phyloP scores from a whole-genome alignment of 1,140 invertebrate species.

The Zaprionus tsacasi region DNA sequence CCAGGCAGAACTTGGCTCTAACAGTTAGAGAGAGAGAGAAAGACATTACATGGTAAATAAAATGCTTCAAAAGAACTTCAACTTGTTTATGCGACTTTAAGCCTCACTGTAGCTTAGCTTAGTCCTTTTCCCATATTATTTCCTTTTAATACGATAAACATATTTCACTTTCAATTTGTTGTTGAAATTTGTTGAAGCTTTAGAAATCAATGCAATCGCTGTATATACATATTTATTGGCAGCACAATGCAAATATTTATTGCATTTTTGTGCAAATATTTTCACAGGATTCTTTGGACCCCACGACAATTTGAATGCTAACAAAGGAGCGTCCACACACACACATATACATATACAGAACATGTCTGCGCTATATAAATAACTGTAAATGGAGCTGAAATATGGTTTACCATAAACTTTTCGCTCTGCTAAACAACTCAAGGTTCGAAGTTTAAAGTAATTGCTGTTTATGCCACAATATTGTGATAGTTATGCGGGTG shows the following conservation, averaged over 20 bases:
- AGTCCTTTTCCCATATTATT: not conserved
- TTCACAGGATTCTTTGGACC: conserved; percentile 10
- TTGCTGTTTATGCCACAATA: conserved; percentile 75
- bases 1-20: not conserved
- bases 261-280: conserved; percentile 24
- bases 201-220: conserved; percentile 5
- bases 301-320: conserved; percentile 19
- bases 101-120: not conserved
- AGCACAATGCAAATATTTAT: conserved; percentile 26
- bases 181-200: not conserved
- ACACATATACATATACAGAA: not conserved
- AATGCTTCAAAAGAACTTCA: not conserved
- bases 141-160: not conserved
- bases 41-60: conserved; percentile 22
- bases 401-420: conserved; percentile 69
- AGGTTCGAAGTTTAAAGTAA: conserved; percentile 65
- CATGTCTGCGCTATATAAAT: conserved; percentile 47
- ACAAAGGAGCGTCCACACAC: not conserved
- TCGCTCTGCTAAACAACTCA: conserved; percentile 43
- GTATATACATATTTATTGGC: not conserved
- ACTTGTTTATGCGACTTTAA: not conserved
- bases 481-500: conserved; percentile 52
- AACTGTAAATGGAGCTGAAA: conserved; percentile 61
- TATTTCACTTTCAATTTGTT: not conserved
- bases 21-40: conserved; percentile 1